Base-by-base conservation (phyloP, 2,888 invertebrate species). In the Boloria euphrosyne region DNA sequence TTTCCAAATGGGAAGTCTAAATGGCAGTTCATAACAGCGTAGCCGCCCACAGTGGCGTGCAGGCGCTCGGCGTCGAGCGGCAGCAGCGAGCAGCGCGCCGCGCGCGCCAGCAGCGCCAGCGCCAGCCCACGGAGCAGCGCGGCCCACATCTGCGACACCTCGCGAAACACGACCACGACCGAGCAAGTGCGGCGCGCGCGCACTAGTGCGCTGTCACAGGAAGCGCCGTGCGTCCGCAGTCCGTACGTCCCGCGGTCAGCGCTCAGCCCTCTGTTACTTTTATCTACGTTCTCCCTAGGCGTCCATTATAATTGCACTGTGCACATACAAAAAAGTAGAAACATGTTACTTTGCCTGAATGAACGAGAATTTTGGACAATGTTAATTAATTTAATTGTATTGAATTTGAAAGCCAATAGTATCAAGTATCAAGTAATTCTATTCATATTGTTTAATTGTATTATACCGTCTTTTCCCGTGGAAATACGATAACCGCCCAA, bases 1-100 rank as follows among this genome's bases (percentile, higher is more conserved):
- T 95, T 95, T 79, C 96, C 96, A 84, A 97, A 96, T 71, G 97
- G 97, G 86, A 97, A 98, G 87, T 97, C 96, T 76, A 98, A 94
- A 77, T 95, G 95, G 88, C 97, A 97, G 91, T 96, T 95, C 87
- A 97, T 94, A 74, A 96, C 94, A 64, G 95, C 95, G 80, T 94
- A 94, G 73, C 96, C 96, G 38, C 97, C 97, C 63, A 97, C 95
- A 72, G 94, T 94, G 72, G 96, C 95, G 69, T 94, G 94, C 76
- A 95, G 92, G 49, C 82, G 83, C 79, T 87, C 86, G 52, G 84
- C 80, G 63, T 86, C 88, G 60, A 86, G 84, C 73, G 90, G 90
- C 81, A 90, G 80, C 78, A 89, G 81, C 76, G 86, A 75, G 66
- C 73, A 80, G 58, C 71, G 62, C 27, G 69, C 73, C 16, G 50